phyloP scores from a whole-genome alignment of 2,797 vertebrate species.

The Enteromius paludinosus region DNA sequence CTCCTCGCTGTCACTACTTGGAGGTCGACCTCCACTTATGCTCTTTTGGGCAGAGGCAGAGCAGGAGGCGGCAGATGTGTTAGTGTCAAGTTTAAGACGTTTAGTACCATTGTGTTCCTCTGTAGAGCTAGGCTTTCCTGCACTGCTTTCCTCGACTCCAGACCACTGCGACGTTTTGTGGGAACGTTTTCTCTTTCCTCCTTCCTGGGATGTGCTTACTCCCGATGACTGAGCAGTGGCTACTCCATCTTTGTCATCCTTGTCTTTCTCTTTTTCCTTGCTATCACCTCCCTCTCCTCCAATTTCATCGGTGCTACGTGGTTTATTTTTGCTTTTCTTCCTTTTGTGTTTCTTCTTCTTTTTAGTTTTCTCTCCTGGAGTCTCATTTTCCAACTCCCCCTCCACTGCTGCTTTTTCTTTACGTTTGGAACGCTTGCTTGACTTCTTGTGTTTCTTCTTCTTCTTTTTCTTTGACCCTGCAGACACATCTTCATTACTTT shows the following conservation, averaged over 20 bases:
- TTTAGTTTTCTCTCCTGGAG: conserved; percentile 85
- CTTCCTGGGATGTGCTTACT: conserved; percentile 72
- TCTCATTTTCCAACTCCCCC: conserved; percentile 78
- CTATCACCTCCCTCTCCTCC: conserved; percentile 66
- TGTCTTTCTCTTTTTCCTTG: conserved; percentile 59
- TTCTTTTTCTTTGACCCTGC: conserved; percentile 89
- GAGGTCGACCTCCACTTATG: conserved; percentile 75
- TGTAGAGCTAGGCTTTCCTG: conserved; percentile 71
- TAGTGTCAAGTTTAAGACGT: conserved; percentile 78
- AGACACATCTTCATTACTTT: conserved; percentile 70
- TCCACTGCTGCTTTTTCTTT: conserved; percentile 80
- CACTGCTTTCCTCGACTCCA: conserved; percentile 79
- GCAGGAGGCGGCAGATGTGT: conserved; percentile 74
- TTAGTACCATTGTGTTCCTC: conserved; percentile 85
- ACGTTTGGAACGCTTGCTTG: conserved; percentile 86
- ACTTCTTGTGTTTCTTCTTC: conserved; percentile 99
- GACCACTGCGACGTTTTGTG: conserved; percentile 79
- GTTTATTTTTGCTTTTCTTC: conserved; percentile 90
- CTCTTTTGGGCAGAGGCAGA: conserved; percentile 79
- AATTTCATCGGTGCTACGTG: conserved; percentile 64
- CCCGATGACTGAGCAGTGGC: conserved; percentile 60
- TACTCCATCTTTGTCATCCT: conserved; percentile 67
- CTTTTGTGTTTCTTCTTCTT: conserved; percentile 94
- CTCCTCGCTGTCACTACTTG: conserved; percentile 90
- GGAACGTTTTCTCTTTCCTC: conserved; percentile 81